Evolutionary conservation across 2,113 vertebrate genomes (phyloP), one percentile per base, ranked within the genome.

Genomic region (Myxocyprinus asiaticus): DNA sequence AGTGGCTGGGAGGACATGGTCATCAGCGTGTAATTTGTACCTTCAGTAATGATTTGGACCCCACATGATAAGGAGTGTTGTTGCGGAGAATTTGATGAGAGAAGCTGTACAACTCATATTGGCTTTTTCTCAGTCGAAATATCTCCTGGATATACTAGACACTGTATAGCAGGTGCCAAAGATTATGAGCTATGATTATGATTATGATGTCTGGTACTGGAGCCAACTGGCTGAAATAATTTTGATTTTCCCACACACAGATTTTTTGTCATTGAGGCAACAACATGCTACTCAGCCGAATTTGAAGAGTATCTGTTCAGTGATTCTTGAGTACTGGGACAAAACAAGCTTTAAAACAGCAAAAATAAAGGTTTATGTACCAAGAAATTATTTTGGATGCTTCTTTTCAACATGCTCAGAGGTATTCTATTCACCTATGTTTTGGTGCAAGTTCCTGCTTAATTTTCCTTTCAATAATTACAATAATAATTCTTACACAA

Each of bases 31-130:
- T 51, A 47, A 65, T 77, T 77, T 77, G 62, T 51, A 61, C 44
- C 17, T 48, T 73, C 69, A 22, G 64, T 78, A 72, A 72, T 66
- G 76, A 68, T 65, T 45, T 78, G 76, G 76, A 72, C 53, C 74
- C 42, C 50, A 65, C 42, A 68, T 55, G 73, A 79, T 79, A 72
- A 63, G 63, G 42, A 56, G 50, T 22, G 68, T 64, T 44, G 68
- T 64, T 44, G 42, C 50, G 55, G 48, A 63, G 43, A 71, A 79
- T 72, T 72, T 79, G 68, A 80, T 70, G 73, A 70, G 74, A 42
- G 62, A 73, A 48, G 22, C 77, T 56, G 48, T 43, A 61, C 64
- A 48, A 55, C 62, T 66, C 59, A 56, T 43, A 64, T 44, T 66
- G 77, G 42, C 65, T 47, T 64, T 56, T 58, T 63, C 62, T 48